A percentile compares a stretch with the other conserved stretches of the same genome.
These are phyloP conservation scores for Hyperoodon ampullatus DNA, from an alignment of 2,113 vertebrate genomes.

Conservation along the genomic window DNA sequence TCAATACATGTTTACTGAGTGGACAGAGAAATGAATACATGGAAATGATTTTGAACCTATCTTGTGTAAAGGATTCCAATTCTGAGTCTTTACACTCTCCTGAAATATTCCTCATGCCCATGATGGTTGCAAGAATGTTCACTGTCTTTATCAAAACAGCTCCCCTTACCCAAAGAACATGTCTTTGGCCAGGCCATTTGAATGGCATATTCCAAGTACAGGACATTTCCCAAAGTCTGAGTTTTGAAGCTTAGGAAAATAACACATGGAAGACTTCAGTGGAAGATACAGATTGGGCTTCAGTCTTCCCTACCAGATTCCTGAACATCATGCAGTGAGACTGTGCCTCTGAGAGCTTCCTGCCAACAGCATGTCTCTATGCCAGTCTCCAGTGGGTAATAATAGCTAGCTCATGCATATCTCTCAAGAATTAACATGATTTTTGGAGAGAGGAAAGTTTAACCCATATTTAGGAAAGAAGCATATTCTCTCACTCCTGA, in stretches of 20 bases:
- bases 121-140: not conserved
- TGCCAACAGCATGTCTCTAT: not conserved
- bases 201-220: not conserved
- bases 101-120: not conserved
- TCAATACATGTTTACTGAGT: not conserved
- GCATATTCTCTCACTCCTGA: not conserved
- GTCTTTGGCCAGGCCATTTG: not conserved
- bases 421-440: not conserved
- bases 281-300: not conserved
- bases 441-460: not conserved
- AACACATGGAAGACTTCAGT: not conserved
- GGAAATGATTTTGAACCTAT: not conserved
- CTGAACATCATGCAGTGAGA: rapidly evolving
- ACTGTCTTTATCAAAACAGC: not conserved
- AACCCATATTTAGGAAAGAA: not conserved
- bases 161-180: not conserved
- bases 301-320: not conserved
- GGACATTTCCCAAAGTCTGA: not conserved
- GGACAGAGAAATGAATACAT: not conserved
- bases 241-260: not conserved
- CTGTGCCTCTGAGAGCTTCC: not conserved
- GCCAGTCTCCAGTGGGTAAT: not conserved
- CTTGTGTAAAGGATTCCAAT: not conserved
- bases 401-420: not conserved
- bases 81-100: not conserved